Base-by-base conservation (phyloP, 2,113 vertebrate genomes). In the Clarias magur region DNA sequence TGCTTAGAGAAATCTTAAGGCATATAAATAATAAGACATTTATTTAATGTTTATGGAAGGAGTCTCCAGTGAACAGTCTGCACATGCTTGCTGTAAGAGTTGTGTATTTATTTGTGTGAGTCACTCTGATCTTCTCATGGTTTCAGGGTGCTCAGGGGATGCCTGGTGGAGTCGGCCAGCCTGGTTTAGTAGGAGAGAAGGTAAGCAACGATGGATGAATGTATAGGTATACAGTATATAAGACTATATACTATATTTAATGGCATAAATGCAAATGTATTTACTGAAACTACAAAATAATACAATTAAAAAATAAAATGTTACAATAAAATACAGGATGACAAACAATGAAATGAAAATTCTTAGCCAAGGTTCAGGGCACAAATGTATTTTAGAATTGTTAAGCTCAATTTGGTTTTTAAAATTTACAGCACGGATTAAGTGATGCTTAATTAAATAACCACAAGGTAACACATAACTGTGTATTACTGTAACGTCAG, bases 171-270 rank as follows among this genome's bases (percentile, higher is more conserved):
- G 88, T 96, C 8, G 97, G 97, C 15, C 96, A 97, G 83, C 97
- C 96, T 0, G 97, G 97, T 0, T 85, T 92, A 3, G 96, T 97
- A 70, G 97, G 97, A 30, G 96, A 98, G 88, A 99, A 98, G 96
- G 97, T 98, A 85, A 88, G 92, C 72, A 76, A 78, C 57, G 67
- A 80, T 13, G 48, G 54, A 16, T n/a, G 48, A 8, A 48, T 48
- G 6, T 48, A 48, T 42, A 42, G 42, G 48, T 48, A 48, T 8
- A 48, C 48, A 48, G 48, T 48, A 48, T 48, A 48, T 48, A 48
- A 48, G 6, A 48, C 48, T 7, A 34, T 34, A 34, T 34, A 34
- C 30, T 34, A 34, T 34, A 34, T 34, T 1, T 34, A 16, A 30
- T 68, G 25, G 23, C 8, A 25, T 4, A 12, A 12, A 8, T 70